Percentiles rank a stretch among this genome's conserved stretches.
These are phyloP conservation scores for Forbesichthys papilliferus DNA, from an alignment of 2,113 vertebrate genomes.

Conservation along the genomic window DNA sequence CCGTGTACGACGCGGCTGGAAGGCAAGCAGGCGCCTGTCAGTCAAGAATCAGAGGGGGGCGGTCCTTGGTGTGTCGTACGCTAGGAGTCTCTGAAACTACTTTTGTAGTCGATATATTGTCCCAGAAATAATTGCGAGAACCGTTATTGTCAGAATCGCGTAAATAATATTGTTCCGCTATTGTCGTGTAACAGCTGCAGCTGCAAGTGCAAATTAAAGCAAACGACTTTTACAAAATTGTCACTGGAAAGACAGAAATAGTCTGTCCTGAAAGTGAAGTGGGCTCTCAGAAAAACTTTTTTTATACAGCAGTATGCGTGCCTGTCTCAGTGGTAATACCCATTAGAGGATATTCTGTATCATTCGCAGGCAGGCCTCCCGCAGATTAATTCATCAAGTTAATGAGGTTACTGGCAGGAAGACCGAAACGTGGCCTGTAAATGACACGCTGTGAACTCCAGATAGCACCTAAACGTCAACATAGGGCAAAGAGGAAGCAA, in stretches of 20 bases:
- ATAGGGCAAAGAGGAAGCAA: no score
- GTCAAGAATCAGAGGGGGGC: not conserved
- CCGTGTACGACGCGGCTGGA: conserved; percentile 96
- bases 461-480: not conserved
- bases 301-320: conserved; percentile 25
- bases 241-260: no score
- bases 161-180: no score
- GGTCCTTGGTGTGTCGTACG: not conserved
- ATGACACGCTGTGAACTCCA: conserved; percentile 11
- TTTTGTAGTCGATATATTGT: no score
- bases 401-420: conserved; percentile 17
- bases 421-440: not conserved
- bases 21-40: not conserved
- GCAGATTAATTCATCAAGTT: conserved; percentile 42
- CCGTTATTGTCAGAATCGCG: no score
- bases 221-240: no score
- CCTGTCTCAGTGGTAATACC: not conserved
- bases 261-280: no score
- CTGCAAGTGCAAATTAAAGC: no score
- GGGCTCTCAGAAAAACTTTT: no score
- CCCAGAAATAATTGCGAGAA: no score
- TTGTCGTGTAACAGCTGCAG: no score
- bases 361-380: not conserved
- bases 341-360: not conserved
- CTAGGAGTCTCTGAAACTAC: no score